Percentiles rank a stretch among this genome's conserved stretches.
phyloP scores from a whole-genome alignment of 23 tunicate genomes.

The Ascidia mentula region DNA sequence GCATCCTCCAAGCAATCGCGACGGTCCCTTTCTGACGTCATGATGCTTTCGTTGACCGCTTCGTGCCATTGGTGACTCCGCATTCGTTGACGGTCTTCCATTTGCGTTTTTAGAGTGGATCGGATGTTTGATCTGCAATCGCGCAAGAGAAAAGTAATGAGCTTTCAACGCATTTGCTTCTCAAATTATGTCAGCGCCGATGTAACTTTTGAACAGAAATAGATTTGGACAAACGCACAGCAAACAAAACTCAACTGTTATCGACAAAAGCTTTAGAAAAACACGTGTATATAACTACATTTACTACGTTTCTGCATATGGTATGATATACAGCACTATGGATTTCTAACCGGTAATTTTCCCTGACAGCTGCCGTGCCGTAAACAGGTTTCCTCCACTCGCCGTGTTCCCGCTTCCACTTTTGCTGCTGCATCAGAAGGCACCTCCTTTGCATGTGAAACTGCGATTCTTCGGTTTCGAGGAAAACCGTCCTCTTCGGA shows the following conservation, averaged over 20 bases:
- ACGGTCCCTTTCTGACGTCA: slow-evolving; percentile 53
- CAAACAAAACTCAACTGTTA: no score
- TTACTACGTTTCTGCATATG: no score
- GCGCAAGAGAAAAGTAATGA: no score
- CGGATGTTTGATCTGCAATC: slow-evolving; percentile 64
- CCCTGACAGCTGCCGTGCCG: slow-evolving; percentile 75
- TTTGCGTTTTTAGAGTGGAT: slow-evolving; percentile 65
- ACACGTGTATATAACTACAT: no score
- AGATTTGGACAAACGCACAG: no score
- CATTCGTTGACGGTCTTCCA: slow-evolving; percentile 51
- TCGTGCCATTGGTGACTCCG: slow-evolving; percentile 31
- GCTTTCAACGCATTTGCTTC: no score
- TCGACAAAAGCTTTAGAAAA: no score
- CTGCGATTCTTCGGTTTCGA: slow-evolving; percentile 79
- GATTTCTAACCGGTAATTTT: slow-evolving; percentile 59
- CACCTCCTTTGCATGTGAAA: slow-evolving; percentile 70
- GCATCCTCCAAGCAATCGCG: slow-evolving; percentile 51
- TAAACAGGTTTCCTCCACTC: slow-evolving; percentile 91
- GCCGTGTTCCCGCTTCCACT: slow-evolving; percentile 83
- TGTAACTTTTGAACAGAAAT: no score
- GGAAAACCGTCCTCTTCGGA: slow-evolving; percentile 80
- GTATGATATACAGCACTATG: no score
- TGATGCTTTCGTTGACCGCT: slow-evolving; percentile 51
- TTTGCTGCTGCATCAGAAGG: slow-evolving; percentile 62
- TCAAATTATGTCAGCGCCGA: no score